phyloP scores from a whole-genome alignment of 2,888 invertebrate species.

The Belgica antarctica region DNA sequence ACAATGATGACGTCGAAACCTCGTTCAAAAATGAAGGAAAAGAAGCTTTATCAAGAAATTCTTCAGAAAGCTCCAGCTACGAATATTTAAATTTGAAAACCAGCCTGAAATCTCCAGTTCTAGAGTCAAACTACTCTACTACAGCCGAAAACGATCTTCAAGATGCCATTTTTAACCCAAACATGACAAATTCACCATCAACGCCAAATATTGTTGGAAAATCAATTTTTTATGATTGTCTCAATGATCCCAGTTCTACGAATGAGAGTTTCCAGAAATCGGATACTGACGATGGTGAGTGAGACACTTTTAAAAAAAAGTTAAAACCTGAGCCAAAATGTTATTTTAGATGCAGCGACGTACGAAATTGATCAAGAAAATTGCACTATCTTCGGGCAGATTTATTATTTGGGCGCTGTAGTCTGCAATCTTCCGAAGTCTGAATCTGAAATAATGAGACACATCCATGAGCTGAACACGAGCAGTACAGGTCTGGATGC shows the following conservation, averaged over 20 bases:
- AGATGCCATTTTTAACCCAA: constrained; percentile 6
- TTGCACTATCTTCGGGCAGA: constrained; percentile 83
- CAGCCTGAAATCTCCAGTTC: no score
- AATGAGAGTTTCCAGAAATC: constrained; percentile 74
- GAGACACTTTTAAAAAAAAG: background rate
- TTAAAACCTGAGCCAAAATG: background rate
- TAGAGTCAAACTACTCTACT: no score
- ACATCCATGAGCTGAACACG: constrained; percentile 83
- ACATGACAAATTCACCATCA: background rate
- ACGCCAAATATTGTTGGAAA: constrained; percentile 53
- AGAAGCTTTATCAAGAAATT: no score
- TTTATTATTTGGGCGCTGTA: constrained; percentile 89
- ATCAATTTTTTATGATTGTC: constrained; percentile 55
- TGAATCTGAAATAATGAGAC: constrained; percentile 77
- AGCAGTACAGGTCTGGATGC: constrained; percentile 61
- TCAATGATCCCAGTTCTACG: constrained; percentile 51
- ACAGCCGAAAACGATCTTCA: constrained; percentile 9
- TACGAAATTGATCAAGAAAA: constrained; percentile 78
- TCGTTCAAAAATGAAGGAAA: no score
- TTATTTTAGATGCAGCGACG: constrained; percentile 55
- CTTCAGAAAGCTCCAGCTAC: no score
- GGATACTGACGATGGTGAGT: constrained; percentile 69
- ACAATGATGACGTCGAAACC: no score
- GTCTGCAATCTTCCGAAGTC: constrained; percentile 89
- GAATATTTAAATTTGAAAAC: no score